Percentiles rank a stretch among this genome's conserved stretches.
These are phyloP conservation scores for Xestia sexstrigata DNA, from an alignment of 2,888 invertebrate genomes.

Conservation along the genomic window DNA sequence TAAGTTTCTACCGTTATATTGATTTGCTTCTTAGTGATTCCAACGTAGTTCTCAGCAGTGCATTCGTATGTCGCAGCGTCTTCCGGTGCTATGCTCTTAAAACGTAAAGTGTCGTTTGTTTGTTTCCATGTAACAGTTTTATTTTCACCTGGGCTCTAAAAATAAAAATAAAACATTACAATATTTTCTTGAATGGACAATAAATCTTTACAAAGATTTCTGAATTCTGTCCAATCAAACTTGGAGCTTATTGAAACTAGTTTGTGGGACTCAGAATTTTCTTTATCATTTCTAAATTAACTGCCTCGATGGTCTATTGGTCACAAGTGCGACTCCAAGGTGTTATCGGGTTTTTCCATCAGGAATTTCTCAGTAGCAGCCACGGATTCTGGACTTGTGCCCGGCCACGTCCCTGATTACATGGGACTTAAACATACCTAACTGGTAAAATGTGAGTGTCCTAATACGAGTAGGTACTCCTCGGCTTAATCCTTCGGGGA, in stretches of 20 bases:
- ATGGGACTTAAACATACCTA: too few relatives aligned
- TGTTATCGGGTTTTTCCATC: too few relatives aligned
- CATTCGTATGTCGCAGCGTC: constrained; percentile 84
- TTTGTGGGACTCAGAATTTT: neutral
- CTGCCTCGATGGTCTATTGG: too few relatives aligned
- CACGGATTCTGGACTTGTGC: too few relatives aligned
- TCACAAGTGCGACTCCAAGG: too few relatives aligned
- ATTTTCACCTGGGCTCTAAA: constrained; percentile 38
- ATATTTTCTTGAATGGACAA: neutral
- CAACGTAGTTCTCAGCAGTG: constrained; percentile 77
- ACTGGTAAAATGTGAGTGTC: too few relatives aligned
- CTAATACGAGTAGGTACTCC: too few relatives aligned
- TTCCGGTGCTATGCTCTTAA: constrained; percentile 71
- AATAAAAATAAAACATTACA: neutral
- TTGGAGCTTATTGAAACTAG: neutral
- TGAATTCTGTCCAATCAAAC: neutral
- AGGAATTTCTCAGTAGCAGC: too few relatives aligned
- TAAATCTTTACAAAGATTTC: neutral
- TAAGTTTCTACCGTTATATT: constrained; percentile 72
- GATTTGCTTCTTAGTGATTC: constrained; percentile 70
- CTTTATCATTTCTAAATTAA: neutral
- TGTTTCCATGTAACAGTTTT: constrained; percentile 70
- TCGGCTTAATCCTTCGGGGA: too few relatives aligned
- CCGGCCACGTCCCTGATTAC: too few relatives aligned
- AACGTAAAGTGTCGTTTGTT: constrained; percentile 74